These are phyloP conservation scores for Melanotaenia pygmaea DNA, from an alignment of 2,797 vertebrate genomes.

Conservation along the genomic window DNA sequence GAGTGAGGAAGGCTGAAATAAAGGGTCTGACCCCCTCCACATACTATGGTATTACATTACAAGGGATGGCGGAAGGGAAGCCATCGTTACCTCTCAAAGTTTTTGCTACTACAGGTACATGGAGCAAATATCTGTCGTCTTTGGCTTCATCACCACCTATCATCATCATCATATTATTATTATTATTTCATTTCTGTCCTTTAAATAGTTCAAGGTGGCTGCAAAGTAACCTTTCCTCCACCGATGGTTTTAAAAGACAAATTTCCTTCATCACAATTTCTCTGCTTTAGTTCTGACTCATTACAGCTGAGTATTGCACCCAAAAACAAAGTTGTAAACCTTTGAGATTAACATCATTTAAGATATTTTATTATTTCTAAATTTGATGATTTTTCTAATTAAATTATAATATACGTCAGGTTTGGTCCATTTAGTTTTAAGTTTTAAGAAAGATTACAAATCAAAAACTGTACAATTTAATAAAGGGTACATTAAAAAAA, in stretches of 20 bases:
- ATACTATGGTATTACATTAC: slow-evolving; percentile 75
- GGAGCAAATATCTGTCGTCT: slow-evolving; percentile 27
- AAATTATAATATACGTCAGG: neutral
- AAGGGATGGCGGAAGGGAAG: slow-evolving; percentile 72
- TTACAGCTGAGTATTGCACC: neutral
- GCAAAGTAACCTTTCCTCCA: slow-evolving; percentile 1
- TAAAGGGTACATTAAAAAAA: too few relatives aligned
- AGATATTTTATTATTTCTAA: neutral
- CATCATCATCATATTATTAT: slow-evolving; percentile 5
- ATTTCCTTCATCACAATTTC: slow-evolving; percentile 9
- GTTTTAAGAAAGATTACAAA: too few relatives aligned
- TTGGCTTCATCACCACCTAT: slow-evolving; percentile 25
- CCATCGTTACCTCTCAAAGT: slow-evolving; percentile 73
- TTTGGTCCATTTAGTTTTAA: too few relatives aligned
- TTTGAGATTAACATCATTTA: neutral
- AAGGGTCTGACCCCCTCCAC: slow-evolving; percentile 74
- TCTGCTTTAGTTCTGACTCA: neutral
- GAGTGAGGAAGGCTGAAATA: slow-evolving; percentile 68
- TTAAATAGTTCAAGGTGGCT: slow-evolving; percentile 12
- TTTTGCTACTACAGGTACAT: slow-evolving; percentile 83
- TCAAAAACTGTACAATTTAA: too few relatives aligned
- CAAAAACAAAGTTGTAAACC: neutral
- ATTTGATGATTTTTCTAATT: neutral
- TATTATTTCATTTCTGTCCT: slow-evolving; percentile 5
- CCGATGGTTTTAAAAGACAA: slow-evolving; percentile 14